Evolutionary conservation across 2,113 vertebrate genomes (phyloP).

Genomic region (Shinisaurus crocodilurus): DNA sequence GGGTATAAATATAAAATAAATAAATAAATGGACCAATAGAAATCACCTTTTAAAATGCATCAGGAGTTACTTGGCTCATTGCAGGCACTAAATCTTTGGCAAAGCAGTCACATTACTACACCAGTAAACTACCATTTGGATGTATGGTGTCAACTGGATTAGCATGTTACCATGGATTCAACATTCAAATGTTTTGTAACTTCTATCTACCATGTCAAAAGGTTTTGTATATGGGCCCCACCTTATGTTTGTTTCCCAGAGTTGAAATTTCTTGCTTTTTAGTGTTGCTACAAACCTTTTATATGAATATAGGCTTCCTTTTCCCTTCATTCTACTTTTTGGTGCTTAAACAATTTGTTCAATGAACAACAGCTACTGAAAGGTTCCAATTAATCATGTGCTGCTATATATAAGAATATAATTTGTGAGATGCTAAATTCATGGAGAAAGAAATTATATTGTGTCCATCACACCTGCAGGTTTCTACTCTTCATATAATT

Average conservation of each 20-base stretch:
- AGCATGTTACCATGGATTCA: too few relatives aligned
- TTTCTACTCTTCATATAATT: too few relatives aligned
- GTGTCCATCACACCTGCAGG: neutral
- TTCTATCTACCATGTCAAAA: too few relatives aligned
- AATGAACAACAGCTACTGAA: neutral
- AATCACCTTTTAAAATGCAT: neutral
- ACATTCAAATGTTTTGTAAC: too few relatives aligned
- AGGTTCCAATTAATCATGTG: neutral
- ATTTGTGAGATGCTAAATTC: too few relatives aligned
- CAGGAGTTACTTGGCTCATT: neutral
- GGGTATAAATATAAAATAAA: too few relatives aligned
- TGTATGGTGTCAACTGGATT: neutral
- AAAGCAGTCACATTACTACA: neutral
- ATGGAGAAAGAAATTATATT: too few relatives aligned
- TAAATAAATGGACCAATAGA: neutral
- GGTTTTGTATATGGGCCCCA: too few relatives aligned
- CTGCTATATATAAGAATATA: neutral
- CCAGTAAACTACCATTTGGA: neutral
- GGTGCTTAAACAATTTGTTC: neutral
- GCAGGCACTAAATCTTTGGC: neutral
- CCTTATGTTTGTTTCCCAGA: too few relatives aligned
- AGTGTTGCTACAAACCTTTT: neutral
- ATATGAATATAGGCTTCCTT: neutral
- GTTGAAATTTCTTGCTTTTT: too few relatives aligned
- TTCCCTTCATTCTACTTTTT: neutral